A percentile compares a stretch with the other conserved stretches of the same genome.
phyloP scores from a whole-genome alignment of 2,113 vertebrate genomes.

The Fregetta grallaria region DNA sequence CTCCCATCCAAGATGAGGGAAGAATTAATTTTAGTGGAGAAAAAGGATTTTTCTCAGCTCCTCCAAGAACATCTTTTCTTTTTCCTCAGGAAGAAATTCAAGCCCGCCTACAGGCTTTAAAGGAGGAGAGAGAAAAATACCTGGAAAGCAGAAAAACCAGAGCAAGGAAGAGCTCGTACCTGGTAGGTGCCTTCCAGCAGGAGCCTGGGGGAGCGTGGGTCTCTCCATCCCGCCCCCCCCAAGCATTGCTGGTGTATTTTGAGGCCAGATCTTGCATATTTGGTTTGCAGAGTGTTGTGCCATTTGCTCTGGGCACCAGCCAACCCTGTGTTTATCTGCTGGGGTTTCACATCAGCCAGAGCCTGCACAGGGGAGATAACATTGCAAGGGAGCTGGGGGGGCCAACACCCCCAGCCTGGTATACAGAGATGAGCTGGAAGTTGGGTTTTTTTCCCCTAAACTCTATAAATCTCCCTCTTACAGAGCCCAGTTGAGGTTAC shows the following conservation, averaged over 20 bases:
- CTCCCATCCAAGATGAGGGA: rapidly evolving
- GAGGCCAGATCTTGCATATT: rapidly evolving
- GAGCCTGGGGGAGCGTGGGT: background rate
- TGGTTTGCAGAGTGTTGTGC: background rate
- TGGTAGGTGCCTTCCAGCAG: background rate
- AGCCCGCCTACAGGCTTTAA: slow-evolving; percentile 14
- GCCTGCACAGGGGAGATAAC: background rate
- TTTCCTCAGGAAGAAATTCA: slow-evolving; percentile 59
- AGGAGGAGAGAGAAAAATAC: slow-evolving; percentile 57
- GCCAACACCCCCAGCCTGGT: background rate
- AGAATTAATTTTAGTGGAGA: no score
- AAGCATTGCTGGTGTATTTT: background rate
- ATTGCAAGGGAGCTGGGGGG: background rate
- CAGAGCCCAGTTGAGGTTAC: no score
- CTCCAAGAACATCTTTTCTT: background rate
- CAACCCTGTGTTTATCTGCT: background rate
- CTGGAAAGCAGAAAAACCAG: slow-evolving; percentile 33
- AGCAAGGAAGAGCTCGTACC: background rate
- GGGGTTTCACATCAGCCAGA: background rate
- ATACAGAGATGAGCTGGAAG: background rate
- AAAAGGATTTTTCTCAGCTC: background rate
- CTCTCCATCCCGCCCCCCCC: no score
- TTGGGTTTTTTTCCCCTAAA: no score
- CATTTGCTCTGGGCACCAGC: background rate
- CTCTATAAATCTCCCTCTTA: no score